phyloP scores from a whole-genome alignment of 2,113 vertebrate species.

The Ciconia stormi region DNA sequence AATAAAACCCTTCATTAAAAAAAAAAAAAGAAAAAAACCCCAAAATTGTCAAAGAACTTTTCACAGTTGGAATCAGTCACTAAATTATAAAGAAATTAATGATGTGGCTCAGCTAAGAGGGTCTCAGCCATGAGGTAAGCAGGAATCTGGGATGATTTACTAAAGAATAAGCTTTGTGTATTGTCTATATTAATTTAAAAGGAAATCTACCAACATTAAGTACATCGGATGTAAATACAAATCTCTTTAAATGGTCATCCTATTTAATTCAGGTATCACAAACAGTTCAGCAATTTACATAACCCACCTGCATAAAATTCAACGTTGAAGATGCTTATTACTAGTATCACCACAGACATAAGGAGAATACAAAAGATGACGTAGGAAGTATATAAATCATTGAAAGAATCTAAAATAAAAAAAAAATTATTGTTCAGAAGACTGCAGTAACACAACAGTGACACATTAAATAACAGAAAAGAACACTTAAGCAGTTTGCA shows the following conservation, averaged over 20 bases:
- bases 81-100: neutral
- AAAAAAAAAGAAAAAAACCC: too few relatives aligned
- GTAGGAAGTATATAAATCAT: slow-evolving; percentile 77
- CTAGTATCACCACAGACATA: slow-evolving; percentile 79
- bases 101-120: neutral
- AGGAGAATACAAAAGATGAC: slow-evolving; percentile 84
- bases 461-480: neutral
- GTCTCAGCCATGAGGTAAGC: neutral
- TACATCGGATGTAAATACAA: neutral
- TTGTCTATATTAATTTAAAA: neutral
- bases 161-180: neutral
- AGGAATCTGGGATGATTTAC: neutral
- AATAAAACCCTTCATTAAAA: neutral
- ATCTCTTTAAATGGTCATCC: neutral
- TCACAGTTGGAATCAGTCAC: neutral
- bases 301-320: slow-evolving; percentile 90
- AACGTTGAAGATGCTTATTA: slow-evolving; percentile 86
- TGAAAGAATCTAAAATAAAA: slow-evolving; percentile 79
- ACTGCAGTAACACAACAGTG: neutral
- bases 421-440: neutral
- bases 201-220: neutral
- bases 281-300: neutral
- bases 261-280: neutral
- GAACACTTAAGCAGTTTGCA: neutral
- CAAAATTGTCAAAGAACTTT: neutral